phyloP scores from a whole-genome alignment of 2,888 invertebrate species.

The Scrobipalpa atriplicella region DNA sequence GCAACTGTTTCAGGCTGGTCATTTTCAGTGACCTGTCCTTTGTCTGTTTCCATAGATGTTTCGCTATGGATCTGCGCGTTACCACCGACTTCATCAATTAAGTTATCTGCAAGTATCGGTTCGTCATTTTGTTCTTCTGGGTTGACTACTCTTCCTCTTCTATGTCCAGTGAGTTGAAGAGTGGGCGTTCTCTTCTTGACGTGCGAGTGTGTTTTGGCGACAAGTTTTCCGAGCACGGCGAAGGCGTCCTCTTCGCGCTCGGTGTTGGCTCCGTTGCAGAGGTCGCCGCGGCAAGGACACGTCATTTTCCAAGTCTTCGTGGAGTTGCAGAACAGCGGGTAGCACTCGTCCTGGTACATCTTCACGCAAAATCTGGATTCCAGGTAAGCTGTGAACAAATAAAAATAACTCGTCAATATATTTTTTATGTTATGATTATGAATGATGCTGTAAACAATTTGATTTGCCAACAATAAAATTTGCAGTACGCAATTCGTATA shows the following conservation, averaged over 20 bases:
- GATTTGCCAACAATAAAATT: background rate
- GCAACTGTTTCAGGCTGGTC: background rate
- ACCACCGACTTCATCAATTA: background rate
- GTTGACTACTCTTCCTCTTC: background rate
- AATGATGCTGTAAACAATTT: background rate
- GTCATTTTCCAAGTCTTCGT: constrained; percentile 71
- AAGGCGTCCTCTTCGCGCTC: constrained; percentile 67
- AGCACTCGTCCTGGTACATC: constrained; percentile 75
- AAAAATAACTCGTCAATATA: background rate
- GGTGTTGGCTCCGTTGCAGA: constrained; percentile 70
- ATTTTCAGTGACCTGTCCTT: background rate
- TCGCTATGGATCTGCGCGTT: background rate
- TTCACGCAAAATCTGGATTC: constrained; percentile 75
- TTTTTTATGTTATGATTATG: too few relatives aligned
- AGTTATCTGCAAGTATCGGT: background rate
- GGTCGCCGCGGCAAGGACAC: constrained; percentile 71
- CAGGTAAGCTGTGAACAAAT: constrained; percentile 55
- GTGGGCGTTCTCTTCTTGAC: constrained; percentile 41
- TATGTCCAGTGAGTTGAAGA: constrained; percentile 25
- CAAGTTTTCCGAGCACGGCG: constrained; percentile 48
- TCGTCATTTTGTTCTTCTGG: constrained; percentile 11
- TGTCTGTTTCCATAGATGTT: background rate
- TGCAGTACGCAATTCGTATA: background rate
- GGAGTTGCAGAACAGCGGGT: constrained; percentile 69
- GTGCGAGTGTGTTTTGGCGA: constrained; percentile 42